A percentile compares a stretch with the other conserved stretches of the same genome.
These are phyloP conservation scores for Umimayanthus kanabou DNA, from an alignment of 92 coral and sea anemone genomes.

Conservation along the genomic window DNA sequence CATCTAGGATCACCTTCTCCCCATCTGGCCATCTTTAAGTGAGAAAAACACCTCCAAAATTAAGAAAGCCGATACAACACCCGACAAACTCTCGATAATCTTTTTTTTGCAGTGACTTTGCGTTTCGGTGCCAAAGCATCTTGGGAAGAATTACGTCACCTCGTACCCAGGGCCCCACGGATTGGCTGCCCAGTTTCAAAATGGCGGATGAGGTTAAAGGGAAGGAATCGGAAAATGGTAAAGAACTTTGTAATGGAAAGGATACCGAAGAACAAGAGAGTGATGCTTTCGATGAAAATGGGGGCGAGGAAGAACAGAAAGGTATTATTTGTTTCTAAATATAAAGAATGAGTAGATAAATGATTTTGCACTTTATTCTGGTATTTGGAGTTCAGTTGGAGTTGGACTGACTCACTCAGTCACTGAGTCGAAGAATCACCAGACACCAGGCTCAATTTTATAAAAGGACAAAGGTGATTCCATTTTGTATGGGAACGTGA, in stretches of 20 bases:
- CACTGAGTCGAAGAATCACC: no score
- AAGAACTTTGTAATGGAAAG: slow-evolving; percentile 34
- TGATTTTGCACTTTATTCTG: background rate
- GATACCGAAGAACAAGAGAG: slow-evolving; percentile 6
- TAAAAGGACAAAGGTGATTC: no score
- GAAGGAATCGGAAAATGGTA: background rate
- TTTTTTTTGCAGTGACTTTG: background rate
- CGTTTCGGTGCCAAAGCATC: background rate
- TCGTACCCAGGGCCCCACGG: background rate
- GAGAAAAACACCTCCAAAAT: background rate
- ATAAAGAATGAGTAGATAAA: no score
- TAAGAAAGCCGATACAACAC: slow-evolving; percentile 33
- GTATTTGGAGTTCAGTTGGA: no score
- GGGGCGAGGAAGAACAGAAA: slow-evolving; percentile 33
- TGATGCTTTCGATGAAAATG: background rate
- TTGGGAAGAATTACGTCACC: slow-evolving; percentile 27
- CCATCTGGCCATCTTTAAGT: slow-evolving; percentile 62
- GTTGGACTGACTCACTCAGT: no score
- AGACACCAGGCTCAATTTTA: no score
- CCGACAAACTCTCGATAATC: background rate
- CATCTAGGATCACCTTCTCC: slow-evolving; percentile 67
- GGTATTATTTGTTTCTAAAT: background rate
- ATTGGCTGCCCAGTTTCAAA: slow-evolving; percentile 4
- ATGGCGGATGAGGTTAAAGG: slow-evolving; percentile 26
- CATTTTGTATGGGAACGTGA: no score